Conservation (phyloP, 2,113 vertebrate species). For the Heterotis niloticus region DNA sequence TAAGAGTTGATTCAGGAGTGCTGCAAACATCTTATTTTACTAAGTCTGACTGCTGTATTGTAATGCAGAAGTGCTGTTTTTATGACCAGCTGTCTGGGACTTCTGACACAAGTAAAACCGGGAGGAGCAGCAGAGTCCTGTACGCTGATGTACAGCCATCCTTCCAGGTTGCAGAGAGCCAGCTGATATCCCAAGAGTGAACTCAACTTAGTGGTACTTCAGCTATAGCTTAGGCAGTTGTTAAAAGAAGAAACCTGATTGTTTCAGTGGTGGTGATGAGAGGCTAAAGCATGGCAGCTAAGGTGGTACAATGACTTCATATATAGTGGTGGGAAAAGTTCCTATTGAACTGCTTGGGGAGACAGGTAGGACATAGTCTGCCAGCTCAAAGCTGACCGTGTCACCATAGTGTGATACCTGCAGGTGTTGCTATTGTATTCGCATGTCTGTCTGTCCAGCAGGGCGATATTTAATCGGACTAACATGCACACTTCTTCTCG, state of each 20-base stretch:
- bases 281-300: conserved; percentile 34
- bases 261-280: background rate
- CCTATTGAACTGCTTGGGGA: background rate
- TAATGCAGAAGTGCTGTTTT: too few relatives aligned
- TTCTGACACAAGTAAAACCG: too few relatives aligned
- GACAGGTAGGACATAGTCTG: background rate
- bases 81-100: too few relatives aligned
- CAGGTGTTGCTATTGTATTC: conserved; percentile 15
- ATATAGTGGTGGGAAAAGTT: conserved; percentile 6
- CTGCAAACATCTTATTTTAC: background rate
- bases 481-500: conserved; percentile 85
- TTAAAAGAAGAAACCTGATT: background rate
- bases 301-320: conserved; percentile 38
- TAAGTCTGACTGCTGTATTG: background rate
- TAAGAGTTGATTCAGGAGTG: background rate
- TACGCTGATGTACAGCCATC: too few relatives aligned
- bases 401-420: background rate
- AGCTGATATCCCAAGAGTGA: background rate
- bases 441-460: conserved; percentile 9
- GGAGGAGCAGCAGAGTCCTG: too few relatives aligned
- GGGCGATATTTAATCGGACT: conserved; percentile 37
- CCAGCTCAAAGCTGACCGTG: background rate
- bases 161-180: too few relatives aligned
- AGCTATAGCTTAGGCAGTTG: background rate
- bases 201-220: background rate